These are phyloP conservation scores for Thelaira solivaga DNA, from an alignment of 2,888 invertebrate species.

Conservation along the genomic window DNA sequence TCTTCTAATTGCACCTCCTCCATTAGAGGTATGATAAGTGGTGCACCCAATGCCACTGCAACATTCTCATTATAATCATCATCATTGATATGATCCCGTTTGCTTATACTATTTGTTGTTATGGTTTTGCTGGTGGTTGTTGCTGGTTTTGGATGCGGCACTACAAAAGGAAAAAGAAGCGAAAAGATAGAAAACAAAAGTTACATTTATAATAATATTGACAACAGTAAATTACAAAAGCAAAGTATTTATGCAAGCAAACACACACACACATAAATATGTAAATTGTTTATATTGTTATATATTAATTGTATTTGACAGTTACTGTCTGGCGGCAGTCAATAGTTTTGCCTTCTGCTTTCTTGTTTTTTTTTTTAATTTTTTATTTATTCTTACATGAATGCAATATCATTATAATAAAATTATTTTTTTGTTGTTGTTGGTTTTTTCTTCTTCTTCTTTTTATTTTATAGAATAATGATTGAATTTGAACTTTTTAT, in stretches of 20 bases:
- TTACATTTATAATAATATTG: slow-evolving; percentile 21
- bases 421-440: slow-evolving; percentile 33
- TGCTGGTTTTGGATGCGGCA: slow-evolving; percentile 67
- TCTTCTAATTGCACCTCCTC: slow-evolving; percentile 72
- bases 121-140: slow-evolving; percentile 22
- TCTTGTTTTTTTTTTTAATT: slow-evolving; percentile 5
- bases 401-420: slow-evolving; percentile 47
- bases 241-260: no score
- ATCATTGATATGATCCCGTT: slow-evolving; percentile 43
- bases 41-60: slow-evolving; percentile 72
- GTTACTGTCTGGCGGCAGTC: slow-evolving; percentile 60
- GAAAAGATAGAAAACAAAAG: slow-evolving; percentile 30
- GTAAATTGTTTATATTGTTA: slow-evolving; percentile 27
- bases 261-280: no score
- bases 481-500: slow-evolving; percentile 61
- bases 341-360: slow-evolving; percentile 27
- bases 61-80: slow-evolving; percentile 67
- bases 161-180: slow-evolving; percentile 63
- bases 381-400: slow-evolving; percentile 16
- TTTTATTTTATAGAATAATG: slow-evolving; percentile 31
- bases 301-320: slow-evolving; percentile 54
- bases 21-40: slow-evolving; percentile 73
- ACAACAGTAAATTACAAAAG: slow-evolving; percentile 29
- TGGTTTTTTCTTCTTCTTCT: background rate
- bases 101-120: slow-evolving; percentile 49